These are phyloP conservation scores for Gonocerus acuteangulatus DNA, from an alignment of 2,888 invertebrate genomes.

Conservation along the genomic window DNA sequence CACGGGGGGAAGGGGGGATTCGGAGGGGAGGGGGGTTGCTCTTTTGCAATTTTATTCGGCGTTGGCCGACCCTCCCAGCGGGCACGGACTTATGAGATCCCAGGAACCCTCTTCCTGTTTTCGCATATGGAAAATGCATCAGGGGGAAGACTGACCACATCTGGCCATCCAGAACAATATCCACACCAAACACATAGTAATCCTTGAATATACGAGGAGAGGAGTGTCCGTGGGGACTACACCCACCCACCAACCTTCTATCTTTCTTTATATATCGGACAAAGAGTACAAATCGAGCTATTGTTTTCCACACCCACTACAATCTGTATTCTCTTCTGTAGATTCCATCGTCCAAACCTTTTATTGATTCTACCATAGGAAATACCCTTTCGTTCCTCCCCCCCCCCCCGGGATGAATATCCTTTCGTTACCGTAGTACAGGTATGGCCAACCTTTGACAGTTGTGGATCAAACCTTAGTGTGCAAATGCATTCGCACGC, in stretches of 20 bases:
- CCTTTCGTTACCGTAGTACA: too few relatives aligned
- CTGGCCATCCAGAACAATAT: not conserved
- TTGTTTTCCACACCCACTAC: slow-evolving; percentile 8
- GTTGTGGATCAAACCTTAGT: too few relatives aligned
- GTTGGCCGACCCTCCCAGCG: not conserved
- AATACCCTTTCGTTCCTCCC: too few relatives aligned
- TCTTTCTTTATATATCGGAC: slow-evolving; percentile 2
- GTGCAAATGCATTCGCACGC: too few relatives aligned
- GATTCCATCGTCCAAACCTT: too few relatives aligned
- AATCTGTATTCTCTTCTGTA: too few relatives aligned
- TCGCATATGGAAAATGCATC: slow-evolving; percentile 41
- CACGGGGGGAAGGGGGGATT: too few relatives aligned
- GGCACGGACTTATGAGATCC: slow-evolving; percentile 15
- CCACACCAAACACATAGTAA: not conserved
- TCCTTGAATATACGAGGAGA: slow-evolving; percentile 17
- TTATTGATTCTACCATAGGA: too few relatives aligned
- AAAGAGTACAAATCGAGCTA: not conserved
- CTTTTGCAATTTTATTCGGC: slow-evolving; percentile 23
- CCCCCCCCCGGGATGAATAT: too few relatives aligned
- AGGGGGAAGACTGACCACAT: slow-evolving; percentile 35
- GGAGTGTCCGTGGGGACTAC: not conserved
- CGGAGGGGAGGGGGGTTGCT: not conserved
- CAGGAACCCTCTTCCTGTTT: slow-evolving; percentile 32
- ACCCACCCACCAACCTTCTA: not conserved
- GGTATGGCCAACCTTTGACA: too few relatives aligned